Evolutionary conservation across 2,888 invertebrate species (phyloP), one percentile per base, ranked within the genome.

Genomic region (Thalpophila matura): DNA sequence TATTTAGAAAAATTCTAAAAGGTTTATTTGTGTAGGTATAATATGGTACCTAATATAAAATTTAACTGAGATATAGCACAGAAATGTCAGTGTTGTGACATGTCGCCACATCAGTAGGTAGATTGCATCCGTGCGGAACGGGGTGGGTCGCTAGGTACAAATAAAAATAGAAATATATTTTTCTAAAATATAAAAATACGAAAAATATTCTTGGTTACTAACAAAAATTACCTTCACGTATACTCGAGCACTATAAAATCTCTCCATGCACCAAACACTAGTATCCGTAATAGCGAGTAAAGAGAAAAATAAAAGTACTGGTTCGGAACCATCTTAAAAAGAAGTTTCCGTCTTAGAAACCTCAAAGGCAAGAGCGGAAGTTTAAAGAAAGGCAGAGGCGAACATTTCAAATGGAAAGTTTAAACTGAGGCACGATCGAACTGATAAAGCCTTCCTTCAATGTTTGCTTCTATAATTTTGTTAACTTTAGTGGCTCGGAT

Each of bases 331-430:
- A 83, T 85, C 77, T 85, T 74, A 83, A 86, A 87, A 87, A 85
- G 82, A 86, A 89, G 86, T 88, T 91, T 89, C 85, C 84, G 79
- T 84, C 84, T 89, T 80, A 85, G 85, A 87, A 91, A 89, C 92
- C 91, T 89, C 91, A 91, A 92, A 91, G 88, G 87, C 87, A 82
- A 84, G 78, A 79, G 80, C 81, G 83, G 83, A 92, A 92, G 89
- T 91, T 90, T 86, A 88, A 89, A 89, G 88, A 90, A 89, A 87
- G 86, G 87, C 87, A 85, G 81, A 84, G 82, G 82, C 83, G 86
- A 89, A 86, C 84, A 83, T 86, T 91, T 86, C 87, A 76, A 86
- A 86, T 87, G 81, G 84, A 87, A 92, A 91, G 86, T 92, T 91
- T 88, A 83, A 85, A 86, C 83, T 79, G 75, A 81, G 70, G 80